Conservation (phyloP, 1,140 invertebrate species). For the Periplaneta americana region DNA sequence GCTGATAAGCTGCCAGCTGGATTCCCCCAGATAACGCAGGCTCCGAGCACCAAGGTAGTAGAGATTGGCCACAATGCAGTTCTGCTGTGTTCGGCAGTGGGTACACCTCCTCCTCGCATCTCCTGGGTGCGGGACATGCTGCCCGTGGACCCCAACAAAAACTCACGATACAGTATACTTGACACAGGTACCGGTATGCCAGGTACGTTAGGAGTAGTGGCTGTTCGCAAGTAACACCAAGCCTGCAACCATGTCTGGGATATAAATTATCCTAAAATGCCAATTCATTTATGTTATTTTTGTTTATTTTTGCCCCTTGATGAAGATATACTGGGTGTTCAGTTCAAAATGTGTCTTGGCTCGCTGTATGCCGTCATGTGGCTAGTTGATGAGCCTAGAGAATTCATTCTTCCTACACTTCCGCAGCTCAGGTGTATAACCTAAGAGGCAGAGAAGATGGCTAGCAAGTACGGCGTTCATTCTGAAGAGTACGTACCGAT, state of each 20-base stretch:
- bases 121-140: conserved; percentile 89
- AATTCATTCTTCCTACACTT: too few relatives aligned
- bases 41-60: conserved; percentile 81
- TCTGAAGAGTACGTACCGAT: too few relatives aligned
- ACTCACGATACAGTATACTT: conserved; percentile 77
- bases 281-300: too few relatives aligned
- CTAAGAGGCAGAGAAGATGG: too few relatives aligned
- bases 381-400: too few relatives aligned
- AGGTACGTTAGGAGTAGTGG: conserved; percentile 5
- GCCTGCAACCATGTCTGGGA: neutral
- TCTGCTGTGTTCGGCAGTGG: conserved; percentile 80
- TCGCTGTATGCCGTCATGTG: too few relatives aligned
- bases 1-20: conserved; percentile 80
- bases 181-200: conserved; percentile 51
- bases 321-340: too few relatives aligned
- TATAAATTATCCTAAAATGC: too few relatives aligned
- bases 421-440: too few relatives aligned
- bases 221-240: neutral
- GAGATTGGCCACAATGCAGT: conserved; percentile 91
- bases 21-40: conserved; percentile 82
- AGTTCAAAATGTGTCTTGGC: too few relatives aligned
- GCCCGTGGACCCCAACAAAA: conserved; percentile 76
- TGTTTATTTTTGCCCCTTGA: too few relatives aligned
- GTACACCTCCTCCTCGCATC: conserved; percentile 78
- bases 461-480: too few relatives aligned